phyloP scores from a whole-genome alignment of 2,888 invertebrate genomes.

The Cantharis lateralis region DNA sequence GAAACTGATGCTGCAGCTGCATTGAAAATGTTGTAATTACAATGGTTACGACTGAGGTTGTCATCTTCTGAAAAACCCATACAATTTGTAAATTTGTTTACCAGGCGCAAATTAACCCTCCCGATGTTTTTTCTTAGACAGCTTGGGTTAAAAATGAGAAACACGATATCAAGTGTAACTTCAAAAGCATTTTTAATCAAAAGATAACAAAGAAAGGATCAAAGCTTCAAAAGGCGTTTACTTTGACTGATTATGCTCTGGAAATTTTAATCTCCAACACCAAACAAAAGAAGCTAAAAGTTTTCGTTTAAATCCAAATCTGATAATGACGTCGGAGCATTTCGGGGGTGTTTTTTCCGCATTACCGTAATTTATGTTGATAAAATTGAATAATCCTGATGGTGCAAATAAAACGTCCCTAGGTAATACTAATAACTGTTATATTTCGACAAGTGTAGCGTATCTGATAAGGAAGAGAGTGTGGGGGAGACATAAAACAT shows the following conservation, averaged over 20 bases:
- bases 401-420: conserved; percentile 5
- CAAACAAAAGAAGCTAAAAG: conserved; percentile 5
- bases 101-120: background rate
- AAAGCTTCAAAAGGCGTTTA: conserved; percentile 8
- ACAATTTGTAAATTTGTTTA: background rate
- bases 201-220: conserved; percentile 26
- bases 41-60: background rate
- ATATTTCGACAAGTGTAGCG: conserved; percentile 31
- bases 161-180: background rate
- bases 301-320: background rate
- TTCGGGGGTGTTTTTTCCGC: background rate
- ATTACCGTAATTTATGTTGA: background rate
- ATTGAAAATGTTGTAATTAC: background rate
- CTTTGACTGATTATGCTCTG: conserved; percentile 20
- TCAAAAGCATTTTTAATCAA: conserved; percentile 18
- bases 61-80: background rate
- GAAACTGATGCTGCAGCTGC: background rate
- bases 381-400: conserved; percentile 10
- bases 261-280: conserved; percentile 9
- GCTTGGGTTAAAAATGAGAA: background rate
- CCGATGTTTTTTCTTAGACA: background rate
- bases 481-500: conserved; percentile 23
- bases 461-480: conserved; percentile 30
- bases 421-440: conserved; percentile 30
- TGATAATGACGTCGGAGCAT: background rate